Evolutionary conservation across 2,113 vertebrate genomes (phyloP).

Genomic region (Thinocorus orbignyianus): DNA sequence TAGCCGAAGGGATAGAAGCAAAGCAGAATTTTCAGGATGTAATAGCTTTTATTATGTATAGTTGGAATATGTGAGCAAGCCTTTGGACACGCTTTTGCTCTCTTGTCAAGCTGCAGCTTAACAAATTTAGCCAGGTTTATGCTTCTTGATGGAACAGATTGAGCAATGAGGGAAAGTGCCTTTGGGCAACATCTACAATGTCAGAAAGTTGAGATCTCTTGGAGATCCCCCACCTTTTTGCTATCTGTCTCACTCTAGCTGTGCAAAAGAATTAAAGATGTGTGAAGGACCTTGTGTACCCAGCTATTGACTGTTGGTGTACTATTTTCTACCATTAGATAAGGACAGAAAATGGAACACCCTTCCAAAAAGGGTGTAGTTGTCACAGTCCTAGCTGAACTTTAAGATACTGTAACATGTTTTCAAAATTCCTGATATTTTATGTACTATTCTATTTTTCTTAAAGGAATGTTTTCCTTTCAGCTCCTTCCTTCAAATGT

Average conservation of each 20-base stretch:
- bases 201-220: neutral
- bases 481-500: neutral
- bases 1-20: neutral
- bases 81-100: neutral
- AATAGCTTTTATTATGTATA: neutral
- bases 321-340: neutral
- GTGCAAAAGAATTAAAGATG: neutral
- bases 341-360: neutral
- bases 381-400: neutral
- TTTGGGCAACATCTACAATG: neutral
- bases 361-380: neutral
- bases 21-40: neutral
- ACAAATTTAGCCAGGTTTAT: neutral
- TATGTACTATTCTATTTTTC: neutral
- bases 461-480: neutral
- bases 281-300: neutral
- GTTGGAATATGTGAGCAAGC: neutral
- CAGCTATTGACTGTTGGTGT: neutral
- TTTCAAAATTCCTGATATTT: neutral
- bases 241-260: neutral
- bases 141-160: neutral
- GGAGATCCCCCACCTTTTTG: neutral
- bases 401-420: neutral
- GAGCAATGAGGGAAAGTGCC: neutral
- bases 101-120: neutral